Conservation (phyloP, 2,797 vertebrate genomes). For the Arrhamphus sclerolepis region DNA sequence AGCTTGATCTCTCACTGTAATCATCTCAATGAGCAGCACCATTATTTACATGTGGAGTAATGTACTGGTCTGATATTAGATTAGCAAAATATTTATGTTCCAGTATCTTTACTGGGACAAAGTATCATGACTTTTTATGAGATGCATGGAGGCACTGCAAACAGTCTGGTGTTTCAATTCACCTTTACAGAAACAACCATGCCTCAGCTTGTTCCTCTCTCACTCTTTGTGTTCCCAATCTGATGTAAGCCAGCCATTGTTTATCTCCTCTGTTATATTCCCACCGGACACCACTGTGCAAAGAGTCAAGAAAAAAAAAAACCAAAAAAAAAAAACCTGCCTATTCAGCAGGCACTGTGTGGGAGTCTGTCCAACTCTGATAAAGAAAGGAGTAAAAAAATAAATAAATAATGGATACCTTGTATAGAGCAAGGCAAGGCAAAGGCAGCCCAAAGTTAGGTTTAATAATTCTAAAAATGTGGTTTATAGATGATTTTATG, state of each 20-base stretch:
- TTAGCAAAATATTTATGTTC: conserved; percentile 28
- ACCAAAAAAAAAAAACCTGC: conserved; percentile 26
- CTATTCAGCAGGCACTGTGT: conserved; percentile 41
- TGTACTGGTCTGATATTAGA: conserved; percentile 14
- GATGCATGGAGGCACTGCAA: too few species aligned
- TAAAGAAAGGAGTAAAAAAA: background rate
- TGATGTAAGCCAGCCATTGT: conserved; percentile 59
- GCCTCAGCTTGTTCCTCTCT: conserved; percentile 8
- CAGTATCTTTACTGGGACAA: background rate
- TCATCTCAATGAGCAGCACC: conserved; percentile 52
- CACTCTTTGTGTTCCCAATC: conserved; percentile 36
- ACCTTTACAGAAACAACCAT: conserved; percentile 6
- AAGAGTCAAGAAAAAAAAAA: conserved; percentile 37
- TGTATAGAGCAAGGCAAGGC: too few species aligned
- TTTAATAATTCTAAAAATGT: too few species aligned
- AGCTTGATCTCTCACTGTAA: conserved; percentile 60
- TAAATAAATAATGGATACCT: too few species aligned
- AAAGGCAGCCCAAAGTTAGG: too few species aligned
- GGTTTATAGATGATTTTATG: too few species aligned
- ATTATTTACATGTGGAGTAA: conserved; percentile 62
- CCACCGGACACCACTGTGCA: conserved; percentile 40
- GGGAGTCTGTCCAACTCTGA: conserved; percentile 25
- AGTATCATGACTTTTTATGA: background rate
- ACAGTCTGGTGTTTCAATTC: background rate
- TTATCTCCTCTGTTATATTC: conserved; percentile 50